phyloP scores from a whole-genome alignment of 2,888 invertebrate species.

The Autographa pulchrina region DNA sequence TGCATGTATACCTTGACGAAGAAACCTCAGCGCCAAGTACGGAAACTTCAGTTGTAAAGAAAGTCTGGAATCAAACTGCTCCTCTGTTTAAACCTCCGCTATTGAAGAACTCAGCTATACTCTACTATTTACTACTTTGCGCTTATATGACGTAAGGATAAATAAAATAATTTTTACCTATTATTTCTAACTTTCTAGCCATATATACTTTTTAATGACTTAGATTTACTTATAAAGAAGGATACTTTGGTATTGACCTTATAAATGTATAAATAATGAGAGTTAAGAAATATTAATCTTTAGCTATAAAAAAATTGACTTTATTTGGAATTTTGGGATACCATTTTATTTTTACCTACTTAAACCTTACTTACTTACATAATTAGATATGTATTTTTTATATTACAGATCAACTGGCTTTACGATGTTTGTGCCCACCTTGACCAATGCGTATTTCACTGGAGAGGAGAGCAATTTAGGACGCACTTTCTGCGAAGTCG shows the following conservation, averaged over 20 bases:
- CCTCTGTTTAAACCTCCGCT: slow-evolving; percentile 77
- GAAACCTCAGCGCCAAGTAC: slow-evolving; percentile 56
- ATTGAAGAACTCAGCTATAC: slow-evolving; percentile 74
- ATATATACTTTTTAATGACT: no score
- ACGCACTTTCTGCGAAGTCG: slow-evolving; percentile 78
- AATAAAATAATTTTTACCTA: background rate
- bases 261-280: no score
- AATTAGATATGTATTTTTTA: background rate
- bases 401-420: slow-evolving; percentile 77
- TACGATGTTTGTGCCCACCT: slow-evolving; percentile 82
- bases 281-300: no score
- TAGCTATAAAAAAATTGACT: no score
- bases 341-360: no score
- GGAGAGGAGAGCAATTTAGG: slow-evolving; percentile 67
- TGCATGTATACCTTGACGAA: slow-evolving; percentile 65
- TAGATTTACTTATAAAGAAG: no score
- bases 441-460: slow-evolving; percentile 79
- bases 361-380: no score
- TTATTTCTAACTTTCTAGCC: no score
- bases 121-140: slow-evolving; percentile 78
- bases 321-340: no score
- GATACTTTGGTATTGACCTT: no score
- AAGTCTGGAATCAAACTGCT: slow-evolving; percentile 81
- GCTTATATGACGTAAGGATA: slow-evolving; percentile 82
- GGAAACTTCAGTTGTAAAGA: slow-evolving; percentile 64